Evolutionary conservation across 2,113 vertebrate genomes (phyloP).

Genomic region (Salvelinus namaycush): DNA sequence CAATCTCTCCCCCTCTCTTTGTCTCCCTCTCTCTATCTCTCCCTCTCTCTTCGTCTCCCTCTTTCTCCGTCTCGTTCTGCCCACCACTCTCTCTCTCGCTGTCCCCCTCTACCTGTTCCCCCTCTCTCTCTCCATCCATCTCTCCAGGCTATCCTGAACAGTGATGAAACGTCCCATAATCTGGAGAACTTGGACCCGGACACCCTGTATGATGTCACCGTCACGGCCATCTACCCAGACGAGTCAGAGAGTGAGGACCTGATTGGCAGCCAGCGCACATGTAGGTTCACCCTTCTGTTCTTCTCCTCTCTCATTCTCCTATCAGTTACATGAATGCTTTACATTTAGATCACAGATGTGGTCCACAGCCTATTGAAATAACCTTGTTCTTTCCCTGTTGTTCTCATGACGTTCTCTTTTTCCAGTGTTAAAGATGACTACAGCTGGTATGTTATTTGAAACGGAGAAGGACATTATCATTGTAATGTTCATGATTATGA

Average conservation of each 20-base stretch:
- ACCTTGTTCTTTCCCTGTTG: slow-evolving; percentile 18
- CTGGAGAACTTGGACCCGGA: slow-evolving; percentile 86
- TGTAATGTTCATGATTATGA: slow-evolving; percentile 32
- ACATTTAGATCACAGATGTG: not conserved
- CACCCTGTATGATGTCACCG: slow-evolving; percentile 83
- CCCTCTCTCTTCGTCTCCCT: no score
- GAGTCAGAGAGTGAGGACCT: slow-evolving; percentile 94
- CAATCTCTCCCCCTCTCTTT: no score
- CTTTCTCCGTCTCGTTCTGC: no score
- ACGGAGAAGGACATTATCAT: slow-evolving; percentile 29
- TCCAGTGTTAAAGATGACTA: slow-evolving; percentile 78
- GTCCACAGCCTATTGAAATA: slow-evolving; percentile 30
- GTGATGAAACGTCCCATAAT: slow-evolving; percentile 78
- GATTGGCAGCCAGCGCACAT: slow-evolving; percentile 82
- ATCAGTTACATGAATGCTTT: slow-evolving; percentile 1
- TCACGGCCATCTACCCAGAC: slow-evolving; percentile 96
- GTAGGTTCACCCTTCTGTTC: slow-evolving; percentile 68
- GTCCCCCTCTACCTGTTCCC: not conserved
- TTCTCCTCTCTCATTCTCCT: not conserved
- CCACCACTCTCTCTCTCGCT: not conserved
- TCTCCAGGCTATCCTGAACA: slow-evolving; percentile 82
- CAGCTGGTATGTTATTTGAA: slow-evolving; percentile 77
- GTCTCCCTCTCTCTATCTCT: no score
- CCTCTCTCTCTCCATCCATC: slow-evolving; percentile 10
- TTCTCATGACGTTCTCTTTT: slow-evolving; percentile 62